Conservation (phyloP, 2,888 invertebrate genomes). For the Drosophila paranaensis region DNA sequence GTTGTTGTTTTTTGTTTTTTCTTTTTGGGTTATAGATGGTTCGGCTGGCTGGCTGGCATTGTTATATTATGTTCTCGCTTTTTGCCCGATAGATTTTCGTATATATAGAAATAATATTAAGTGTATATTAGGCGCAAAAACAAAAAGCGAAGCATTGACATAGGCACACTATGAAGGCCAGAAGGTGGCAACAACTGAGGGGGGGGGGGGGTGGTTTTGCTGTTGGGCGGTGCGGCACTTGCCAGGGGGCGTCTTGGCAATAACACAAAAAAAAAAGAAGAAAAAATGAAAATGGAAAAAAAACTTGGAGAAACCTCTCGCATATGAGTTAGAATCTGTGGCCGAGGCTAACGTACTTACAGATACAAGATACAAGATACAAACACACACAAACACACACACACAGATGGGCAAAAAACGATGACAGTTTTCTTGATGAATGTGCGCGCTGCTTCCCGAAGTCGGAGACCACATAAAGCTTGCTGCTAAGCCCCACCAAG, state of each 20-base stretch:
- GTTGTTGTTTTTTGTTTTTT: constrained; percentile 2
- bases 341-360: constrained; percentile 76
- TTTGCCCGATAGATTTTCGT: constrained; percentile 17
- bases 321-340: constrained; percentile 75
- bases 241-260: constrained; percentile 47
- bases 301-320: constrained; percentile 29
- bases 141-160: constrained; percentile 35
- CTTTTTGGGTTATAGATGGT: constrained; percentile 21
- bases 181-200: neutral
- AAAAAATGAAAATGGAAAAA: constrained; percentile 29
- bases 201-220: too few relatives aligned
- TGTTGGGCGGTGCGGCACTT: constrained; percentile 16
- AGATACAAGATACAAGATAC: constrained; percentile 53
- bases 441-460: constrained; percentile 66
- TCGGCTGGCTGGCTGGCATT: constrained; percentile 22
- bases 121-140: constrained; percentile 57
- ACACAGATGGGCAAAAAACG: constrained; percentile 61
- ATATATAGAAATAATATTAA: constrained; percentile 52
- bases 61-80: constrained; percentile 26
- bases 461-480: constrained; percentile 53
- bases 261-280: constrained; percentile 31
- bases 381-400: constrained; percentile 32
- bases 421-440: constrained; percentile 81
- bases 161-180: constrained; percentile 39
- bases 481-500: constrained; percentile 44